A percentile compares a stretch with the other conserved stretches of the same genome.
Evolutionary conservation across 1,140 invertebrate species (phyloP).

Genomic region (Hestina assimilis): DNA sequence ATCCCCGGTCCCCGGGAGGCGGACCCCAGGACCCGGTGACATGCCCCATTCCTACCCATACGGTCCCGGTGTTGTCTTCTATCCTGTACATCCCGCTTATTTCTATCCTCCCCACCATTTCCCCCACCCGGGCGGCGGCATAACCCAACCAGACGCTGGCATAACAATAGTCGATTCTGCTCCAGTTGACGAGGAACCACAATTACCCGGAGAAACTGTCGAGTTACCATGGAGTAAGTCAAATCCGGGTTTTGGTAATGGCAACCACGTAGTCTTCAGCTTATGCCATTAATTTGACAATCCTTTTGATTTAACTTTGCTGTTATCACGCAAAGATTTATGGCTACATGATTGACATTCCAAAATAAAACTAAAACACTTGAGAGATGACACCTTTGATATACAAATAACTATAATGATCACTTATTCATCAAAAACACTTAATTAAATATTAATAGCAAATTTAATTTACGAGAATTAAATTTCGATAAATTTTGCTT

Average conservation of each 20-base stretch:
- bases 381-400: slow-evolving; percentile 18
- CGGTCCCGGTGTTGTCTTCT: slow-evolving; percentile 50
- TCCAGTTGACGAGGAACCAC: slow-evolving; percentile 43
- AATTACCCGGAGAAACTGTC: slow-evolving; percentile 68
- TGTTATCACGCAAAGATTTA: not conserved
- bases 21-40: slow-evolving; percentile 36
- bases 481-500: too few relatives aligned
- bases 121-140: slow-evolving; percentile 21
- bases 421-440: too few relatives aligned
- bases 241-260: slow-evolving; percentile 4
- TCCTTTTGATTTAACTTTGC: not conserved
- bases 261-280: slow-evolving; percentile 12
- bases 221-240: slow-evolving; percentile 73
- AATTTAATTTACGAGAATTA: too few relatives aligned
- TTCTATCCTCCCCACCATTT: slow-evolving; percentile 53
- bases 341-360: slow-evolving; percentile 6
- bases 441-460: too few relatives aligned
- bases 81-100: slow-evolving; percentile 61
- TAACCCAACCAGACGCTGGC: slow-evolving; percentile 20
- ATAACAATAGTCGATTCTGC: slow-evolving; percentile 42
- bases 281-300: not conserved
- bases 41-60: slow-evolving; percentile 42
- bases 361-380: not conserved
- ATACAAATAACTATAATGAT: not conserved
- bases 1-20: too few relatives aligned